Evolutionary conservation across 2,113 vertebrate species (phyloP).

Genomic region (Sorex fumeus): DNA sequence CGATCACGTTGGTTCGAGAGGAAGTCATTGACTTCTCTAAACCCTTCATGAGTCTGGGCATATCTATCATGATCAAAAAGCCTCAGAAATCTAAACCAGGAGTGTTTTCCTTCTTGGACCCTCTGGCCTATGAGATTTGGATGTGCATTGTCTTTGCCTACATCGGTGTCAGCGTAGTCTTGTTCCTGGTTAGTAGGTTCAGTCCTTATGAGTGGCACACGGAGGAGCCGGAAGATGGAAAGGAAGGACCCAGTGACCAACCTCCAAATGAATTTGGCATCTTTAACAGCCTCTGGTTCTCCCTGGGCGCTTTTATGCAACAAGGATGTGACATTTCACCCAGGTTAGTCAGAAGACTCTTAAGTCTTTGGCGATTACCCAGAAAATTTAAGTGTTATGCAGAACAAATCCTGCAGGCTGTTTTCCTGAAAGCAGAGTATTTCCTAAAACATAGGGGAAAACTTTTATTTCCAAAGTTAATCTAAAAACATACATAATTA

Average conservation of each 20-base stretch:
- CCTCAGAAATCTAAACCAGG: conserved; percentile 99
- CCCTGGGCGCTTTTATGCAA: conserved; percentile 99
- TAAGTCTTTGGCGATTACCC: conserved; percentile 52
- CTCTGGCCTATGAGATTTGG: conserved; percentile 99
- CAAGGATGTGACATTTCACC: conserved; percentile 99
- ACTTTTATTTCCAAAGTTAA: conserved; percentile 21
- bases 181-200: conserved; percentile 99
- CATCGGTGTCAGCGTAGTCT: conserved; percentile 99
- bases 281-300: conserved; percentile 99
- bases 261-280: conserved; percentile 99
- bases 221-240: conserved; percentile 97
- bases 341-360: conserved; percentile 92
- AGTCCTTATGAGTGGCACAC: conserved; percentile 99
- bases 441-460: conserved; percentile 18
- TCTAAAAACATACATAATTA: not conserved
- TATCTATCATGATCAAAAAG: conserved; percentile 99
- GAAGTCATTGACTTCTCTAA: conserved; percentile 99
- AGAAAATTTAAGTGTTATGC: not conserved
- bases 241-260: conserved; percentile 96
- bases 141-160: conserved; percentile 99
- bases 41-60: conserved; percentile 99
- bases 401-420: not conserved
- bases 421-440: not conserved
- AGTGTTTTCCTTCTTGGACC: conserved; percentile 99
- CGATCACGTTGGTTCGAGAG: conserved; percentile 98